Base-by-base conservation (phyloP, 2,797 vertebrate species). In the Neopelma chrysocephalum region DNA sequence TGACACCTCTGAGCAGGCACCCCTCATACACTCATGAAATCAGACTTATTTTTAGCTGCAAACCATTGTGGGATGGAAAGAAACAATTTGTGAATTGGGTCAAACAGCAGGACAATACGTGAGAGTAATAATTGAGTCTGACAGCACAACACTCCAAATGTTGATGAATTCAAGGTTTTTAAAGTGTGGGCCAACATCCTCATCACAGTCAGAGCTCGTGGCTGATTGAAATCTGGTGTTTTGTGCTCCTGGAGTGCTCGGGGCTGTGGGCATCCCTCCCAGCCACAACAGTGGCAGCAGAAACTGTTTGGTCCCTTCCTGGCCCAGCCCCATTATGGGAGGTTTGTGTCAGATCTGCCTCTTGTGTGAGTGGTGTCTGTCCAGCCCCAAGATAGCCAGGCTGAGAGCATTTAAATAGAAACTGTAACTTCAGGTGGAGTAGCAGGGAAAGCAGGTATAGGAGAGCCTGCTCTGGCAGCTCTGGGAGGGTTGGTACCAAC, bases 81-180 rank as follows among this genome's bases (percentile, higher is more conserved):
- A 90, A 83, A 58, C 38, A 32, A 51, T 62, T 64, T 90, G n/a
- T 56, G 58, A 93, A 50, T 32, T 40, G 72, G 48, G 62, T 87
- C 51, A 72, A 89, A 78, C 27, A 81, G 47, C 76, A 82, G 77
- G 54, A 58, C 1, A 2, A 62, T 45, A n/a, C 2, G 3, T 69
- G 54, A 81, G 0, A 0, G 19, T 34, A 69, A 48, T 84, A 87
- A 87, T 13, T 72, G 73, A 82, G 42, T 22, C 53, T 84, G 91
- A 79, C 73, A 89, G 70, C 20, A 38, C 15, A 68, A 47, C 58
- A 79, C 69, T 82, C 73, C 60, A 84, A 82, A 84, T 47, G 56
- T 47, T 92, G 87, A 84, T 64, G 70, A 94, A 78, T 84, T 91
- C 73, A 91, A 91, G 40, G n/a, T 79, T 92, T 93, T 93, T 40